Conservation (phyloP, 2,797 vertebrate genomes). For the Moxostoma hubbsi region DNA sequence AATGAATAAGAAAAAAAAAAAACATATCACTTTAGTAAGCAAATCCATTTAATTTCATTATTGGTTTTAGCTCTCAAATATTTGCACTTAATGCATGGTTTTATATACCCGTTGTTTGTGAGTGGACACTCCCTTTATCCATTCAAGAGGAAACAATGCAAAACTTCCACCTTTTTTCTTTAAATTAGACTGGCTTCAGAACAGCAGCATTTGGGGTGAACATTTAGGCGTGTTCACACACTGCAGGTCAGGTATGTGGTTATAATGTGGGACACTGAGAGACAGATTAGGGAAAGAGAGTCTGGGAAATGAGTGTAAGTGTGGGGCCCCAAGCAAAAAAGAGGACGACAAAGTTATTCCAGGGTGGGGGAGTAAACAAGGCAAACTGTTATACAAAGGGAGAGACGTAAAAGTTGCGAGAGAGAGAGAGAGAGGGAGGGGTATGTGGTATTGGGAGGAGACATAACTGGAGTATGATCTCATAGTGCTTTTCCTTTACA, state of each 20-base stretch:
- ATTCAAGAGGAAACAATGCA: neutral
- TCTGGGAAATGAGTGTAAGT: constrained; percentile 11
- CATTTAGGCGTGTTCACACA: neutral
- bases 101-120: neutral
- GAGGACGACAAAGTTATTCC: constrained; percentile 15
- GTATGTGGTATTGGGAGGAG: constrained; percentile 59
- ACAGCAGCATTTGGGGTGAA: neutral
- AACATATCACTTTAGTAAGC: neutral
- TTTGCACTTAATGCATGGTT: neutral
- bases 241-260: neutral
- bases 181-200: neutral
- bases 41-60: neutral
- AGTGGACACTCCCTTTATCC: neutral
- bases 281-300: neutral
- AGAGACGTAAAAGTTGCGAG: constrained; percentile 38
- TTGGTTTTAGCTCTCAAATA: neutral
- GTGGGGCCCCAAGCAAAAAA: neutral
- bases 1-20: too few relatives aligned
- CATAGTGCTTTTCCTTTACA: constrained; percentile 4
- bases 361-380: constrained; percentile 31
- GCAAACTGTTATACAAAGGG: constrained; percentile 27
- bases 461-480: constrained; percentile 26
- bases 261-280: neutral
- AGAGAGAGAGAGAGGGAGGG: constrained; percentile 40
- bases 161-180: neutral